Evolutionary conservation across 2,113 vertebrate species (phyloP), one percentile per base, ranked within the genome.

Genomic region (Manacus vitellinus): DNA sequence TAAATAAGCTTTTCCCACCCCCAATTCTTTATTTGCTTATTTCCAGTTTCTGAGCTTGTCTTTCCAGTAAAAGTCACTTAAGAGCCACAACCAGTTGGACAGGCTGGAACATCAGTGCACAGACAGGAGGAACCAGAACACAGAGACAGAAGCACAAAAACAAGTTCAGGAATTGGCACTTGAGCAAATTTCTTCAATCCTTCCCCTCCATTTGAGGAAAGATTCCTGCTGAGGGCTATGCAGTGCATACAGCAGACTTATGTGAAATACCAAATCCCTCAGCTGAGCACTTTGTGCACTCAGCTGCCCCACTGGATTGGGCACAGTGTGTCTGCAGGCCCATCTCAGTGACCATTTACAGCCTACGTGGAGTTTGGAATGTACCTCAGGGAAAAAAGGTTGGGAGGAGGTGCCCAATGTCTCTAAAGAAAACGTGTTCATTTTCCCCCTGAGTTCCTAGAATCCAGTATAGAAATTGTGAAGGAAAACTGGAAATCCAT

Each of bases 31-130:
- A 88, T 63, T 80, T 88, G 22, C 25, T 54, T 62, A 54, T 52
- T 78, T 79, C 56, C 52, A 66, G n/a, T 74, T 85, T 52, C 47
- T 67, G 75, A 85, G 67, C 75, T 92, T 71, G 78, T 37, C 43
- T 75, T 88, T 59, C 71, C 72, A 73, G 23, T 21, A 52, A 47
- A 65, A 89, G 47, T 22, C 65, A 71, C 46, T 16, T 46, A 87
- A 51, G 17, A 66, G 19, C 9, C 67, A 89, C 33, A 33, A 31
- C 66, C 66, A 58, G 39, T 1, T 52, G 43, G 17, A 44, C 58
- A 76, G 35, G 14, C 35, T 52, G 33, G 4, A 72, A 59, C 12
- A 84, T 4, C 41, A 35, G 63, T 0, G 3, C 23, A 16, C 10
- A 44, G 59, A 52, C 43, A 44, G 31, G 14, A 95, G 27, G 31